Evolutionary conservation across 2,888 invertebrate species (phyloP), one percentile per base, ranked within the genome.

Genomic region (Lasioglossum calceatum): DNA sequence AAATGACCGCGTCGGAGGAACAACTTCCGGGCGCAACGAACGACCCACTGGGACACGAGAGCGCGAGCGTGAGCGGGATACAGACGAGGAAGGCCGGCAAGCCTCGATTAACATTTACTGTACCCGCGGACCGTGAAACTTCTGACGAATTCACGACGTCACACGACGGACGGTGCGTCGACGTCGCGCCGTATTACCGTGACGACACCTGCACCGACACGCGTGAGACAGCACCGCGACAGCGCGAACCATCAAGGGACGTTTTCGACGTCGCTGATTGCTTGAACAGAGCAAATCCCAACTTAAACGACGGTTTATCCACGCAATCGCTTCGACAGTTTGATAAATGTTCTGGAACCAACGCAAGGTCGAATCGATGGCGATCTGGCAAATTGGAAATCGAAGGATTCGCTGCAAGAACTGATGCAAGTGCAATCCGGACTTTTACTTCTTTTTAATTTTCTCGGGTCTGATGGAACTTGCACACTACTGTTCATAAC

Each of bases 91-190:
- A 10, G 27, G 19, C 64, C 61, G 75, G 58, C 12, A 81, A 58
- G 73, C 71, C 81, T 78, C 83, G 86, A 85, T 54, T 80, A 85
- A 85, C 77, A 82, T 89, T 86, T 23, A 70, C 70, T 4, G 73
- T 72, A 70, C 58, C 72, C 50, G 36, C 50, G 36, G 75, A 61
- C 42, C 54, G 32, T 42, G 42, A 50, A 90, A 88, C 82, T 90
- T 90, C 74, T 85, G 87, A 87, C 88, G 90, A 90, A 90, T 90
- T 89, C 87, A 79, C 77, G 82, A 64, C 80, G 75, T 32, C 64
- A 19, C 77, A 73, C 67, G 81, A 54, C 50, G 74, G 71, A 85
- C 76, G 84, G 74, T 77, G 83, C 88, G 78, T 84, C 78, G 87
- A 82, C 76, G 67, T 73, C 42, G 81, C 61, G 77, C 47, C 36